Evolutionary conservation across 1,140 invertebrate genomes (phyloP), one percentile per base, ranked within the genome.

Genomic region (Phymorhynchus buccinoides): DNA sequence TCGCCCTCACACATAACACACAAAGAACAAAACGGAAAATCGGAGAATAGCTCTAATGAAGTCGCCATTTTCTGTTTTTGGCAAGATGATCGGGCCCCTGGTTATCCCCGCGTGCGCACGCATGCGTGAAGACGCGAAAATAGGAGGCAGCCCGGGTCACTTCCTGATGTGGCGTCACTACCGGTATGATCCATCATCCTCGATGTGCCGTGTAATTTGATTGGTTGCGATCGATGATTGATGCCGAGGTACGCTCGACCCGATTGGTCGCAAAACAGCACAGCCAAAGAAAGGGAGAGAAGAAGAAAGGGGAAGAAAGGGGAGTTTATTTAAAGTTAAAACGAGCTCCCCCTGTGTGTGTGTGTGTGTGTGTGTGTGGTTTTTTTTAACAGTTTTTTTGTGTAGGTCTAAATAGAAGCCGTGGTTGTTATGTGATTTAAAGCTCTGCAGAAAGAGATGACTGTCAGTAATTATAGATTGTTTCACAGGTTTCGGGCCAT

Each of bases 121-220:
- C 73, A 75, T 75, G 73, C 37, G 73, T 75, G 73, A 75, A 75
- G 73, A 41, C 73, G 73, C 42, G 73, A 75, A 75, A 75, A 75
- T 75, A 41, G 73, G 73, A 75, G 73, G 35, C 73, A 75, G 37
- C 14, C 73, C 37, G 73, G 73, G 73, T 75, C 73, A 75, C 73
- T 75, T 75, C 73, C 73, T 41, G 73, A 75, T 75, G 73, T 75
- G 37, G 73, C 73, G 73, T 75, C 73, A 75, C 73, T 75, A 75
- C 73, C 73, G 73, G 73, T 75, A 9, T 41, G 73, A 35, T 75
- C 73, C 73, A 75, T 75, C 73, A 75, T 75, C 73, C 73, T 75
- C 73, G 73, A 75, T 75, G 73, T 75, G 73, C 73, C 73, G 73
- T 75, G 73, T 75, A 75, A 75, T 75, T 75, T 75, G 73, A 75